Conservation (phyloP, 2,113 vertebrate genomes). For the Damaliscus lunatus region DNA sequence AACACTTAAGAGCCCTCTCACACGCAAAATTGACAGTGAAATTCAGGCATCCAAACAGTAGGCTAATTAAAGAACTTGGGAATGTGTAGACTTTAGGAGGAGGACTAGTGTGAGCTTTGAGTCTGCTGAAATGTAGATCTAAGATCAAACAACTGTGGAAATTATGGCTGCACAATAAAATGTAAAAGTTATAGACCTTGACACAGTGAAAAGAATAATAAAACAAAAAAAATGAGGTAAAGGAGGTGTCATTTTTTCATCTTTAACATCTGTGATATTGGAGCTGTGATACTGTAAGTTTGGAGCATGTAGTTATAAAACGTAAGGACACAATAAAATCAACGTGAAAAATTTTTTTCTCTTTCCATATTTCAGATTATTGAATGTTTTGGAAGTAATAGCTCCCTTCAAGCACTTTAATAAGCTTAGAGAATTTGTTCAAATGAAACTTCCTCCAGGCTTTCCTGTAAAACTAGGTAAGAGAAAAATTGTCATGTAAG, state of each 20-base stretch:
- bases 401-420: slow-evolving; percentile 99
- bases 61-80: not conserved
- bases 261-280: not conserved
- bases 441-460: slow-evolving; percentile 99
- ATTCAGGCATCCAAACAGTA: not conserved
- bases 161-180: not conserved
- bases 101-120: not conserved
- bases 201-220: not conserved
- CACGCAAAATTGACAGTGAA: not conserved
- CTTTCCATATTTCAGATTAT: slow-evolving; percentile 84
- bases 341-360: slow-evolving; percentile 18
- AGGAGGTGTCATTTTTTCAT: not conserved
- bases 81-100: not conserved
- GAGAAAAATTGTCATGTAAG: slow-evolving; percentile 42
- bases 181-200: not conserved
- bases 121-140: not conserved
- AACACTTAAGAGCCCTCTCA: not conserved
- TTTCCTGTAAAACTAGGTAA: slow-evolving; percentile 98
- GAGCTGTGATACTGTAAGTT: not conserved
- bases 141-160: not conserved
- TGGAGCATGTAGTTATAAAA: not conserved
- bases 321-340: not conserved
- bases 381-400: slow-evolving; percentile 99
- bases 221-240: not conserved
- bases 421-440: slow-evolving; percentile 99